phyloP scores from a whole-genome alignment of 92 coral and sea anemone genomes.

The Parazoanthus darwini region DNA sequence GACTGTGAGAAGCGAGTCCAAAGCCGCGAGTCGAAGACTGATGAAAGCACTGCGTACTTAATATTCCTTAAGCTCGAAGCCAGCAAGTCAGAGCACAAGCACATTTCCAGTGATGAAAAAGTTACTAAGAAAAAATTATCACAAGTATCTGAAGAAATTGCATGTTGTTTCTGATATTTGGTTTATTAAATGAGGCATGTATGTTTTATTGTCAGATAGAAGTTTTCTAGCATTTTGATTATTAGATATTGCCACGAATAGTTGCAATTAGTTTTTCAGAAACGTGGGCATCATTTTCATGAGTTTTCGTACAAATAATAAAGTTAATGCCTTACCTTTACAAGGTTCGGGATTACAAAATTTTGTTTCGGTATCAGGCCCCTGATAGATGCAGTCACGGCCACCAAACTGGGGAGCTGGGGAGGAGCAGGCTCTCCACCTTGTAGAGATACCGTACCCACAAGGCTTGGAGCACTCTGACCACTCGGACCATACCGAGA shows the following conservation, averaged over 20 bases:
- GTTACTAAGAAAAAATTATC: too few species aligned
- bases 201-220: background rate
- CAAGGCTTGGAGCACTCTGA: constrained; percentile 38
- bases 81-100: background rate
- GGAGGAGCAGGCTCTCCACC: constrained; percentile 38
- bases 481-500: constrained; percentile 33
- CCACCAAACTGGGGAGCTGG: constrained; percentile 46
- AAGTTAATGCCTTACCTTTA: background rate
- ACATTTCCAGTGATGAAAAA: background rate
- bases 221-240: background rate
- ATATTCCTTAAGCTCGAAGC: background rate
- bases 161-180: too few species aligned
- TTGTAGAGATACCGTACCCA: constrained; percentile 33
- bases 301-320: background rate
- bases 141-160: too few species aligned
- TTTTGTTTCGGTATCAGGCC: constrained; percentile 39
- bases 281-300: background rate
- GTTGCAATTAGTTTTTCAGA: background rate
- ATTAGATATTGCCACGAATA: too few species aligned
- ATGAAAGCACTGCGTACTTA: too few species aligned
- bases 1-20: too few species aligned
- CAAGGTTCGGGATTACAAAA: constrained; percentile 40
- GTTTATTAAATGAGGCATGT: too few species aligned
- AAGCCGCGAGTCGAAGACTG: too few species aligned
- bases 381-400: constrained; percentile 27